phyloP scores from a whole-genome alignment of 2,888 invertebrate species.

The Acanthosepion esculentum region DNA sequence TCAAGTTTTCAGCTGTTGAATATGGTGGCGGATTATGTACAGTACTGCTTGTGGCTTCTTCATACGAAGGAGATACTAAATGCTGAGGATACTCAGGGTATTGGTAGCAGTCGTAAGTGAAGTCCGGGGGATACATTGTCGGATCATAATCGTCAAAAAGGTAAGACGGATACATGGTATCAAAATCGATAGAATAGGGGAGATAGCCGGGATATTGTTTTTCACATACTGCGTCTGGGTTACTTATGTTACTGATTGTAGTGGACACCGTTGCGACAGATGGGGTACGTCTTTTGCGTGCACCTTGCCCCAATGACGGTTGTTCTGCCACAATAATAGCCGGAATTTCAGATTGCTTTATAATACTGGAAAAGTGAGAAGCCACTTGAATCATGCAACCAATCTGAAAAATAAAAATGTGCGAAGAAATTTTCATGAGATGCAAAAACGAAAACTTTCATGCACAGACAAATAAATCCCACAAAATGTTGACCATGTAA shows the following conservation, averaged over 20 bases:
- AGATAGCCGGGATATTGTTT: conserved; percentile 37
- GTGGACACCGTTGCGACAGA: conserved; percentile 25
- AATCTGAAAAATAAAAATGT: not conserved
- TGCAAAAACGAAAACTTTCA: not conserved
- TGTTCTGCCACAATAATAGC: not conserved
- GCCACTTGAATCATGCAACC: not conserved
- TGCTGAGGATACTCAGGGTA: not conserved
- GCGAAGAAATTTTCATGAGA: not conserved
- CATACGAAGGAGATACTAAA: conserved; percentile 36
- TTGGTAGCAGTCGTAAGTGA: not conserved
- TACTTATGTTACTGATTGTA: conserved; percentile 10
- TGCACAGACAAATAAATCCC: too few relatives aligned
- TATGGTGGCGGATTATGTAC: not conserved
- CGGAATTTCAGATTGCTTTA: not conserved
- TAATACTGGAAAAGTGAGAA: not conserved
- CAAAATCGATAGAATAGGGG: not conserved
- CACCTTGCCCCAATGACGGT: not conserved
- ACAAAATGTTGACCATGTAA: too few relatives aligned
- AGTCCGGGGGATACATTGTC: not conserved
- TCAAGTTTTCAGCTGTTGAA: not conserved
- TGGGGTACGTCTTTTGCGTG: not conserved
- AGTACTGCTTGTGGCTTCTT: not conserved
- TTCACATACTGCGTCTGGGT: not conserved
- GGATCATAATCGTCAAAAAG: conserved; percentile 38
- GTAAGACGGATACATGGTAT: not conserved